Evolutionary conservation across 2,113 vertebrate genomes (phyloP).

Genomic region (Prinia subflava): DNA sequence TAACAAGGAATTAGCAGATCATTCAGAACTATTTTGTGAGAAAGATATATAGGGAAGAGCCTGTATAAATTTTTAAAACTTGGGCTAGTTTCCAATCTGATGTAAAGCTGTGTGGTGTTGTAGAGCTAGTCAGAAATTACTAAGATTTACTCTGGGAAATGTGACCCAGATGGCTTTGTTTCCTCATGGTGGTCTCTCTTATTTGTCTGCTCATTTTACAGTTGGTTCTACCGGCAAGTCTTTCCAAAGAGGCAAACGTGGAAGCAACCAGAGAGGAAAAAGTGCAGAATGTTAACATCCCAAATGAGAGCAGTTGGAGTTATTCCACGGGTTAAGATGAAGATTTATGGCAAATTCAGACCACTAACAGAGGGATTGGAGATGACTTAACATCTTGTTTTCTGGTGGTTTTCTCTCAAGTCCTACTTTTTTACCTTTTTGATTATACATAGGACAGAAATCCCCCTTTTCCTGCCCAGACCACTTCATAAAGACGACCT

Average conservation of each 20-base stretch:
- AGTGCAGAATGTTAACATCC: fast-evolving
- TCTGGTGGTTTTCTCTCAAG: background rate
- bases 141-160: background rate
- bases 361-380: background rate
- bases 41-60: background rate
- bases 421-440: background rate
- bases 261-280: background rate
- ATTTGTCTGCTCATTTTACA: background rate
- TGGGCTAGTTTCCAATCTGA: background rate
- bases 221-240: background rate
- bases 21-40: background rate
- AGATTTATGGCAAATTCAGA: background rate
- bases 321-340: background rate
- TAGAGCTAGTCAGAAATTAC: background rate
- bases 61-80: background rate
- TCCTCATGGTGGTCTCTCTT: background rate
- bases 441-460: background rate
- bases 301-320: background rate
- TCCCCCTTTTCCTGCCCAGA: background rate
- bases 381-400: background rate
- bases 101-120: background rate
- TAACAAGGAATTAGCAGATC: background rate
- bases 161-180: background rate
- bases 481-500: background rate
- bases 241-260: background rate